Evolutionary conservation across 2,113 vertebrate genomes (phyloP).

Genomic region (Hydrolagus affinis): DNA sequence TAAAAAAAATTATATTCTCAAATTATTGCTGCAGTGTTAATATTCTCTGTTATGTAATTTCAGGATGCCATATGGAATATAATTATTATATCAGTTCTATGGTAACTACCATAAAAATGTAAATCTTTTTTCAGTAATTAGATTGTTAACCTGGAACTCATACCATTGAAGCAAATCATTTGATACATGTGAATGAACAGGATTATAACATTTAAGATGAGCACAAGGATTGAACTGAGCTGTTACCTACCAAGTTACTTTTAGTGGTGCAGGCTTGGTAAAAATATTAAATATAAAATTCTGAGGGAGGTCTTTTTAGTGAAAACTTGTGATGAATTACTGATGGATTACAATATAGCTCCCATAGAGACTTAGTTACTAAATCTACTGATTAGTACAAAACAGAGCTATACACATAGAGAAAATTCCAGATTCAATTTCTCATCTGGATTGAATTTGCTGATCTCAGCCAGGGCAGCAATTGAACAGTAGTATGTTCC

Average conservation of each 20-base stretch:
- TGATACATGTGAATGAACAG: neutral
- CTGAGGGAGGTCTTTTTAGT: no score
- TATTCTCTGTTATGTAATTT: neutral
- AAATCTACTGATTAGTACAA: no score
- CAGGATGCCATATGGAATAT: neutral
- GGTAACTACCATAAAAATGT: neutral
- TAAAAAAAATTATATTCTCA: neutral
- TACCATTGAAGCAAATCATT: neutral
- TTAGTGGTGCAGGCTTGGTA: neutral
- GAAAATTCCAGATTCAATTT: no score
- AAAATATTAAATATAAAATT: neutral
- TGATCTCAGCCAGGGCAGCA: no score
- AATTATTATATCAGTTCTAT: neutral
- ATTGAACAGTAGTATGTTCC: no score
- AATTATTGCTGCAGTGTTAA: neutral
- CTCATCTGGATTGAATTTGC: no score
- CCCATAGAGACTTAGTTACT: no score
- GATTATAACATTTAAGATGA: neutral
- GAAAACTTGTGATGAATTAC: no score
- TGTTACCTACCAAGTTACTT: neutral
- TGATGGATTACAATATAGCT: no score
- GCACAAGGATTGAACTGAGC: neutral
- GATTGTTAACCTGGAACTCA: neutral
- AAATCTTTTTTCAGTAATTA: no score
- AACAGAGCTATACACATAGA: no score